phyloP scores from a whole-genome alignment of 2,797 vertebrate genomes.

The Syncerus caffer region DNA sequence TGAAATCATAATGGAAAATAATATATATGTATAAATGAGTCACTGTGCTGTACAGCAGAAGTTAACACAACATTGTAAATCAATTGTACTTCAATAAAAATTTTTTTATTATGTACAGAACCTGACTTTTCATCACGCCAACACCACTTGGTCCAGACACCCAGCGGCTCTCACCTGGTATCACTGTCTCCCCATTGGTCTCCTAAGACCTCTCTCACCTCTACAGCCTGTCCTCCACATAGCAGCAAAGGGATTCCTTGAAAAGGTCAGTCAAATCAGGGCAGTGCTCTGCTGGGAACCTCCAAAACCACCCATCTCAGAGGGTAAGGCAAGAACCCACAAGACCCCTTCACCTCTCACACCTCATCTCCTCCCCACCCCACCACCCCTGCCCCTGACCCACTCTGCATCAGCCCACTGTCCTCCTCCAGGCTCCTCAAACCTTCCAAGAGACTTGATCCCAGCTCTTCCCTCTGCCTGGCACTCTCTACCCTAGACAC shows the following conservation, averaged over 20 bases:
- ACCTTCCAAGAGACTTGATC: background rate
- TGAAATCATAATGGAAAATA: background rate
- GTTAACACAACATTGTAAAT: background rate
- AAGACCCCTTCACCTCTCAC: background rate
- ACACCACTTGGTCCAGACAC: background rate
- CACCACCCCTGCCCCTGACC: accelerated
- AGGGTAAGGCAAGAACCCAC: background rate
- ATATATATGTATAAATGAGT: background rate
- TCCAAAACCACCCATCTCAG: background rate
- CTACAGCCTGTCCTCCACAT: background rate
- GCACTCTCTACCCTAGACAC: background rate
- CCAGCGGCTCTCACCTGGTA: background rate
- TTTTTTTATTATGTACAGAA: background rate
- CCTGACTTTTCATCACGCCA: background rate
- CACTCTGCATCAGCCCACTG: background rate
- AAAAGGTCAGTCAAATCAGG: background rate
- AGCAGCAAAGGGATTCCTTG: background rate
- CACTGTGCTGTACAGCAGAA: background rate
- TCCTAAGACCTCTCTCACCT: background rate
- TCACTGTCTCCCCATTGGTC: background rate
- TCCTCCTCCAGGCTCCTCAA: background rate
- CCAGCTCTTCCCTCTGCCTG: background rate
- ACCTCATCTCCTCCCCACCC: background rate
- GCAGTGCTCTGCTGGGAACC: background rate
- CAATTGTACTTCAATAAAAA: background rate